Base-by-base conservation (phyloP, 2,797 vertebrate species). In the Acanthurus leucopareius region DNA sequence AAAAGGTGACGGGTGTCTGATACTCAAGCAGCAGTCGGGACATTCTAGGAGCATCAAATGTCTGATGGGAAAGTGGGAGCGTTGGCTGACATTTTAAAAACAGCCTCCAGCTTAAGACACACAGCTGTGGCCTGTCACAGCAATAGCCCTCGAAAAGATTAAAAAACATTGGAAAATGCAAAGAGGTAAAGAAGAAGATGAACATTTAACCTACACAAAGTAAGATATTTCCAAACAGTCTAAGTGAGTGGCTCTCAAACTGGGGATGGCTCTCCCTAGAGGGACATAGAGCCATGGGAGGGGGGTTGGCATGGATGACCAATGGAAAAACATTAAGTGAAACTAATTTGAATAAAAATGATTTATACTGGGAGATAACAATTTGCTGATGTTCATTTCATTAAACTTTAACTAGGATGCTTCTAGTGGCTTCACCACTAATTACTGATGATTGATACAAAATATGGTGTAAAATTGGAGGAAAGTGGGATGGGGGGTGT, bases 11-110 rank as follows among this genome's bases (percentile, higher is more conserved):
- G 9, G 47, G 51, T 72, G 56, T 7, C 61, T 77, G 84, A 67
- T 75, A 76, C 80, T 73, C 60, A 59, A 65, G 83, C 58, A 75
- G 75, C 52, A 77, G 73, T 57, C 45, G 5, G 80, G 53, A 86
- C 78, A 53, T 83, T 91, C 84, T 72, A 38, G 60, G 71, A 80
- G 79, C 75, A 54, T 90, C 83, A 73, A 68, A 88, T 86, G 78
- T 86, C 82, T 64, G 61, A 53, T 61, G 75, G 75, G 60, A 82
- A 88, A 66, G 63, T 47, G 38, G n/a, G 38, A 84, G 52, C 63
- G 70, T 73, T 84, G 80, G 70, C 69, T 86, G 84, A 82, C 88
- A 89, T 88, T 88, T 89, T 75, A 58, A 77, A 80, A 86, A 84
- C 63, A 45, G 73, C 72, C 68, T 70, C 32, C 42, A 66, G 79